phyloP scores from a whole-genome alignment of 2,888 invertebrate genomes.

The Abrostola tripartita region DNA sequence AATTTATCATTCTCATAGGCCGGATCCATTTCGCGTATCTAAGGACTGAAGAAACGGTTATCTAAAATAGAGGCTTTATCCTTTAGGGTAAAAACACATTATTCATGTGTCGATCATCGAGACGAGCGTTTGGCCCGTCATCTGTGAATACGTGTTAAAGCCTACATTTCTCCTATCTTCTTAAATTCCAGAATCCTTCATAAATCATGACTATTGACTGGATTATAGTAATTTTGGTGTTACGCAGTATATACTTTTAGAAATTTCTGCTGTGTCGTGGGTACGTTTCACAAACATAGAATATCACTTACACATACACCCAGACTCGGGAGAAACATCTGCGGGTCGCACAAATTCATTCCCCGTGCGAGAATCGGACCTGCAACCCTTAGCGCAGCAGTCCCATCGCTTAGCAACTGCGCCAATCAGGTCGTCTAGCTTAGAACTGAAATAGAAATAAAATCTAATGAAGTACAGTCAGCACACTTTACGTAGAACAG shows the following conservation, averaged over 20 bases:
- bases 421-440: too few species aligned
- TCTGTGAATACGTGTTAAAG: constrained; percentile 23
- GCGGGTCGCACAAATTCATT: too few species aligned
- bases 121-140: constrained; percentile 39
- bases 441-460: too few species aligned
- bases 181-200: constrained; percentile 18
- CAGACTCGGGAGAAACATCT: too few species aligned
- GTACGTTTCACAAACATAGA: too few species aligned
- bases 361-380: too few species aligned
- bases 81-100: constrained; percentile 41
- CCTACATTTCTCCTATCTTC: constrained; percentile 35
- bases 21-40: constrained; percentile 14
- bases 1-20: constrained; percentile 40
- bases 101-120: constrained; percentile 52
- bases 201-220: constrained; percentile 25
- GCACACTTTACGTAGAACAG: too few species aligned
- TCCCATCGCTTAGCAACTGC: too few species aligned
- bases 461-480: too few species aligned
- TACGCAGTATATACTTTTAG: neutral
- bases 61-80: constrained; percentile 27
- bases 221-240: neutral
- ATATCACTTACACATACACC: too few species aligned
- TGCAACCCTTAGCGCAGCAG: too few species aligned
- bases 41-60: constrained; percentile 25
- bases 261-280: too few species aligned